Evolutionary conservation across 2,888 invertebrate genomes (phyloP).

Genomic region (Caenorhabditis sulstoni): DNA sequence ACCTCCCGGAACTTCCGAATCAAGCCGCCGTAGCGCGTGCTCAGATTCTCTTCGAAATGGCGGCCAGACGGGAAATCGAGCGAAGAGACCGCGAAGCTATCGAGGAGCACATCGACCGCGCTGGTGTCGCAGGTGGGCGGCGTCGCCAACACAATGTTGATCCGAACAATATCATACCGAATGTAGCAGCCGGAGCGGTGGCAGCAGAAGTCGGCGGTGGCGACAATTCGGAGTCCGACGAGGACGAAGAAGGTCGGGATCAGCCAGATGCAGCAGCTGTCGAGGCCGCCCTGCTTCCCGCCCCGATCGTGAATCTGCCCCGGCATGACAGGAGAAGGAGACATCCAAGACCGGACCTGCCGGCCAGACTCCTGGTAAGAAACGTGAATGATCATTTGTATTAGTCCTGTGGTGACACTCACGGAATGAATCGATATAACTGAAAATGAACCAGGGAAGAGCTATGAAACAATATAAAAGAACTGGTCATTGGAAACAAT

Average conservation of each 20-base stretch:
- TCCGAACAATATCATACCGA: not conserved
- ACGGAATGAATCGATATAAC: too few species aligned
- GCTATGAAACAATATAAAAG: too few species aligned
- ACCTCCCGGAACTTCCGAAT: conserved; percentile 30
- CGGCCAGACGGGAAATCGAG: conserved; percentile 44
- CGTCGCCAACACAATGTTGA: conserved; percentile 2
- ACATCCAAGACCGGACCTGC: conserved; percentile 31
- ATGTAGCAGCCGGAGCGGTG: not conserved
- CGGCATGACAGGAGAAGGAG: conserved; percentile 28
- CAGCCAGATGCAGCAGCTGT: conserved; percentile 3
- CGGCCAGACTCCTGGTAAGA: conserved; percentile 33
- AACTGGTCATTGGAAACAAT: too few species aligned
- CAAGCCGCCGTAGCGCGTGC: conserved; percentile 31
- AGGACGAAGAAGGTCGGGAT: conserved; percentile 3
- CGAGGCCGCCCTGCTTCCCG: not conserved
- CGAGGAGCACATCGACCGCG: not conserved
- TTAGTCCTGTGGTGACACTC: not conserved
- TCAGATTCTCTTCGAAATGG: conserved; percentile 48
- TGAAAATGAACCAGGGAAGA: too few species aligned
- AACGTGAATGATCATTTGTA: not conserved
- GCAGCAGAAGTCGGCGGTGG: too few species aligned
- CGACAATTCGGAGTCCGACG: too few species aligned
- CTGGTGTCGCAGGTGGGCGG: too few species aligned
- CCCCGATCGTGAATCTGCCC: conserved; percentile 2
- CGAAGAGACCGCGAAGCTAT: conserved; percentile 36